Base-by-base conservation (phyloP, 2,797 vertebrate genomes). In the Naso thynnoides region DNA sequence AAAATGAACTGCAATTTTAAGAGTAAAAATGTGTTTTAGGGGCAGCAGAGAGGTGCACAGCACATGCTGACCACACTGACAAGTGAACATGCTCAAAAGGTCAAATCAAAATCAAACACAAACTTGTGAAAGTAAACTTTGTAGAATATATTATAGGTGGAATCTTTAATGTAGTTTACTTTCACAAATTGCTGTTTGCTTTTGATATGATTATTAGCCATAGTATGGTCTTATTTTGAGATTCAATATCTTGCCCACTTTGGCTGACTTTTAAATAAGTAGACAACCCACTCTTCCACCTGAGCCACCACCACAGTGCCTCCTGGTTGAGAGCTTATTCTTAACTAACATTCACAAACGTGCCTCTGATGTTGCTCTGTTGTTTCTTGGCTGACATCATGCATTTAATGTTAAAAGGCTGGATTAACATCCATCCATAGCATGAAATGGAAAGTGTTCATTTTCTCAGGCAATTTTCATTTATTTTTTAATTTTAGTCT, bases 301-400 rank as follows among this genome's bases (percentile, higher is more conserved):
- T n/a, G n/a, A n/a, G n/a, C n/a, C n/a, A n/a, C n/a, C n/a, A n/a
- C n/a, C n/a, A n/a, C n/a, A n/a, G n/a, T n/a, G n/a, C n/a, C n/a
- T n/a, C n/a, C 23, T 8, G 9, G 15, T 26, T 48, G 16, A 48
- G 33, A 21, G 23, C 55, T 31, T 24, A 31, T 38, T 16, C 45
- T 36, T n/a, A 58, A 65, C 23, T 54, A 53, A 55, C 33, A 70
- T 44, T 59, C 9, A 31, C 14, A 2, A 18, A 21, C 41, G 55
- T 6, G 3, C 15, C 52, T 60, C 27, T 2, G 16, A 45, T 62
- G 15, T 41, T 38, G 5, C 14, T 65, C 11, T 61, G 33, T 16
- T 8, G 11, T 73, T 47, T 26, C 49, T 54, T 42, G 4, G 19
- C 18, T 67, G 11, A 6, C 36, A 39, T 71, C 8, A 23, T 45